Conservation (phyloP, 2,797 vertebrate species). For the Danio jaintianensis region DNA sequence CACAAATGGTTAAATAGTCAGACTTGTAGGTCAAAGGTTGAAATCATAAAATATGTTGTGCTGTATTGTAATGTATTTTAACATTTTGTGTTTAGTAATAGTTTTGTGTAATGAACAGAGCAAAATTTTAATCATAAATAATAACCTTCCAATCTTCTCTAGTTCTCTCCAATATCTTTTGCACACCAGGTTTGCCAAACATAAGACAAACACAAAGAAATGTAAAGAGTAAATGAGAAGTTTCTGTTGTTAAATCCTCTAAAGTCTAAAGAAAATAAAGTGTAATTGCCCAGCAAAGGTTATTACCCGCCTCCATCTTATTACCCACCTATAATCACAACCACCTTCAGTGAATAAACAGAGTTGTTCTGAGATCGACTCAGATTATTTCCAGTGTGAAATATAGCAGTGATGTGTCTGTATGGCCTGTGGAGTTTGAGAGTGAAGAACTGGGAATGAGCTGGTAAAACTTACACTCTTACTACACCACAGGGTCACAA, state of each 20-base stretch:
- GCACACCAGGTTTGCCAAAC: neutral
- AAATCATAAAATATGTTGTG: neutral
- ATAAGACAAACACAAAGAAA: neutral
- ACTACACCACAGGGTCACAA: conserved; percentile 9
- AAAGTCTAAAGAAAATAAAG: neutral
- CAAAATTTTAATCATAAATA: neutral
- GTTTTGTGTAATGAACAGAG: neutral
- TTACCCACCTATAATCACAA: neutral
- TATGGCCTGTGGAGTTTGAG: conserved; percentile 47
- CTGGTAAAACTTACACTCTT: conserved; percentile 39
- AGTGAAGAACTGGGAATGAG: conserved; percentile 40
- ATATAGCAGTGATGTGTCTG: conserved; percentile 66
- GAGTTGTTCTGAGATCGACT: neutral
- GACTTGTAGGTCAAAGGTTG: too few relatives aligned
- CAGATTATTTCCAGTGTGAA: conserved; percentile 49
- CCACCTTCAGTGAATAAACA: neutral
- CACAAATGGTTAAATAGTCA: too few relatives aligned
- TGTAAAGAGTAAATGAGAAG: neutral
- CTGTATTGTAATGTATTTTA: too few relatives aligned
- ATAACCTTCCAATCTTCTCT: neutral
- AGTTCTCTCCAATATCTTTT: neutral
- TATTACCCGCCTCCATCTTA: neutral
- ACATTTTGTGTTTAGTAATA: too few relatives aligned
- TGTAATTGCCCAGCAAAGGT: neutral
- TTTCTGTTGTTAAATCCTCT: neutral